phyloP scores from a whole-genome alignment of 2,113 vertebrate species.

The Cyanoderma ruficeps region DNA sequence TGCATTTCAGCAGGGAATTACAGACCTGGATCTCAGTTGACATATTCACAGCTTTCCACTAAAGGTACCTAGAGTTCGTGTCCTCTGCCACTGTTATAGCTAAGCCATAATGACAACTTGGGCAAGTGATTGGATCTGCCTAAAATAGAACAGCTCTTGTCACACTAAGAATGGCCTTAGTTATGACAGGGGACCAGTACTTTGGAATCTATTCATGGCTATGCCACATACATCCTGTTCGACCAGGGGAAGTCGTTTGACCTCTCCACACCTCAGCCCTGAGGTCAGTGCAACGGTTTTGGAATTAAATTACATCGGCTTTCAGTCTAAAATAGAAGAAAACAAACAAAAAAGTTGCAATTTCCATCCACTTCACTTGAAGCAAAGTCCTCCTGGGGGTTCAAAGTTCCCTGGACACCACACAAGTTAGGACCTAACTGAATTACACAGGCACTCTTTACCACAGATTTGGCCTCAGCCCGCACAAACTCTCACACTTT shows the following conservation, averaged over 20 bases:
- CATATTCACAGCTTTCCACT: background rate
- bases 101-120: background rate
- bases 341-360: slow-evolving; percentile 1
- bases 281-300: background rate
- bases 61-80: background rate
- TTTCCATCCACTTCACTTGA: background rate
- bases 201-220: background rate
- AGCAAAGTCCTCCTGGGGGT: background rate
- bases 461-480: background rate
- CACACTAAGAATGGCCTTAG: background rate
- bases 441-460: background rate
- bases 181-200: background rate
- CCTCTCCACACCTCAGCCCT: background rate
- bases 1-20: background rate
- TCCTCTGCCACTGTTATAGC: background rate
- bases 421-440: background rate
- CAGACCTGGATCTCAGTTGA: background rate
- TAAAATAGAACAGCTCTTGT: background rate
- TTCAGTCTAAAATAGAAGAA: slow-evolving; percentile 39
- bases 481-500: background rate
- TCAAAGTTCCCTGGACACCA: background rate
- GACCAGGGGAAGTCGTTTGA: background rate
- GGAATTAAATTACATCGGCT: background rate
- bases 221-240: background rate
- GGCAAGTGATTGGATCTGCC: background rate